Percentiles rank a stretch among this genome's conserved stretches.
These are phyloP conservation scores for Campoplex capitator DNA, from an alignment of 2,888 invertebrate species.

Conservation along the genomic window DNA sequence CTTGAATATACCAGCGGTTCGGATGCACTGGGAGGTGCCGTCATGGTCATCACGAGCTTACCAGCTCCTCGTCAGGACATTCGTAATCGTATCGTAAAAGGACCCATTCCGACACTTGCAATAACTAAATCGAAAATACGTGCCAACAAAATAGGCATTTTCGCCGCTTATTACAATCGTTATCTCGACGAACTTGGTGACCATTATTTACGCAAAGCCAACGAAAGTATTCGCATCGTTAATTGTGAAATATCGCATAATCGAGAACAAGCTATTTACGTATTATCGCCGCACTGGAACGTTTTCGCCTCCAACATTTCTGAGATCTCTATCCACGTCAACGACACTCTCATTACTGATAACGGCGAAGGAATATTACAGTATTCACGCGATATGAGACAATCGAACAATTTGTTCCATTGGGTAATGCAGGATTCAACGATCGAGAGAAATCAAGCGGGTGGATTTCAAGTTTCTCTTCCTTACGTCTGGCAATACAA, in stretches of 20 bases:
- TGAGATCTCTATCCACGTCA: conserved; percentile 95
- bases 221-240: conserved; percentile 93
- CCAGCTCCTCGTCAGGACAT: conserved; percentile 90
- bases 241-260: conserved; percentile 94
- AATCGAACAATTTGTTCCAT: conserved; percentile 98
- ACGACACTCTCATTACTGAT: conserved; percentile 92
- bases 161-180: conserved; percentile 94
- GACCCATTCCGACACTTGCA: conserved; percentile 91
- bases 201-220: conserved; percentile 93
- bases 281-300: conserved; percentile 95
- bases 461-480: conserved; percentile 94
- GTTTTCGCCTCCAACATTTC: conserved; percentile 94
- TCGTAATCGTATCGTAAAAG: conserved; percentile 90
- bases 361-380: conserved; percentile 96
- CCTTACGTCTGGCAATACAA: conserved; percentile 98
- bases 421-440: conserved; percentile 95
- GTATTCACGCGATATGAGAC: conserved; percentile 95
- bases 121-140: conserved; percentile 91
- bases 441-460: conserved; percentile 93
- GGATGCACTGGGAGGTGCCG: conserved; percentile 92
- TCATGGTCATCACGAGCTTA: conserved; percentile 91
- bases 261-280: conserved; percentile 91
- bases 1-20: conserved; percentile 92
- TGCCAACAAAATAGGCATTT: conserved; percentile 92
- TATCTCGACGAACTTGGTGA: conserved; percentile 94